Evolutionary conservation across 2,888 invertebrate genomes (phyloP).

Genomic region (Drosophila mulleri): DNA sequence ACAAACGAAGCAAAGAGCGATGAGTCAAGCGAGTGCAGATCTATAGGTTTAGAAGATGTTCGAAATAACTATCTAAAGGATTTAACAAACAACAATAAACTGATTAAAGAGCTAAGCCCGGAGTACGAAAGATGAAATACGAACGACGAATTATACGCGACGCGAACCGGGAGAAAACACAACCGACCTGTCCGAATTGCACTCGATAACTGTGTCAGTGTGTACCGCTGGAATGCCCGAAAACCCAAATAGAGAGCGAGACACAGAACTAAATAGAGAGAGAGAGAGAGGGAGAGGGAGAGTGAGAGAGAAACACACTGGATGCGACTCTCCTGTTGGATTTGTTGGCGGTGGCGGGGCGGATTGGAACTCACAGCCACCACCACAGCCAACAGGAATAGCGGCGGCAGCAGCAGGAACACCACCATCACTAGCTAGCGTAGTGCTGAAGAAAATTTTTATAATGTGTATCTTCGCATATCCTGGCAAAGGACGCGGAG

Average conservation of each 20-base stretch:
- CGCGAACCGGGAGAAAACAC: slow-evolving; percentile 62
- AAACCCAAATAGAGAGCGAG: slow-evolving; percentile 27
- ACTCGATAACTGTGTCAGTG: slow-evolving; percentile 84
- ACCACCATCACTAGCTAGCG: slow-evolving; percentile 19
- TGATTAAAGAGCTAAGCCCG: slow-evolving; percentile 11
- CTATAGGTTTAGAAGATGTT: slow-evolving; percentile 26
- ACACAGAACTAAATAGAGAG: background rate
- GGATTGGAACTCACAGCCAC: slow-evolving; percentile 38
- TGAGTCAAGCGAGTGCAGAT: slow-evolving; percentile 4
- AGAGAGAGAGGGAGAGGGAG: background rate
- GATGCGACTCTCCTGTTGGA: slow-evolving; percentile 56
- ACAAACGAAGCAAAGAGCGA: slow-evolving; percentile 46
- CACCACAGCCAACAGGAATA: slow-evolving; percentile 29
- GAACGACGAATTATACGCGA: slow-evolving; percentile 51
- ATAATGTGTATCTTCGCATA: slow-evolving; percentile 12
- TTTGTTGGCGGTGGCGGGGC: slow-evolving; percentile 48
- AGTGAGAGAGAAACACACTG: slow-evolving; percentile 24
- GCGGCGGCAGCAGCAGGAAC: slow-evolving; percentile 10
- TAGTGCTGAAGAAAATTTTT: slow-evolving; percentile 8
- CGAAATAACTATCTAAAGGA: slow-evolving; percentile 49
- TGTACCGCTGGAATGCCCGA: slow-evolving; percentile 67
- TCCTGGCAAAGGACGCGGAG: slow-evolving; percentile 48
- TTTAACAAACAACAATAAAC: slow-evolving; percentile 41
- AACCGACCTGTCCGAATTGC: slow-evolving; percentile 84
- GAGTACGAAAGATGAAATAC: slow-evolving; percentile 37